Conservation (phyloP, 2,888 invertebrate genomes). For the Dynastes grantii region DNA sequence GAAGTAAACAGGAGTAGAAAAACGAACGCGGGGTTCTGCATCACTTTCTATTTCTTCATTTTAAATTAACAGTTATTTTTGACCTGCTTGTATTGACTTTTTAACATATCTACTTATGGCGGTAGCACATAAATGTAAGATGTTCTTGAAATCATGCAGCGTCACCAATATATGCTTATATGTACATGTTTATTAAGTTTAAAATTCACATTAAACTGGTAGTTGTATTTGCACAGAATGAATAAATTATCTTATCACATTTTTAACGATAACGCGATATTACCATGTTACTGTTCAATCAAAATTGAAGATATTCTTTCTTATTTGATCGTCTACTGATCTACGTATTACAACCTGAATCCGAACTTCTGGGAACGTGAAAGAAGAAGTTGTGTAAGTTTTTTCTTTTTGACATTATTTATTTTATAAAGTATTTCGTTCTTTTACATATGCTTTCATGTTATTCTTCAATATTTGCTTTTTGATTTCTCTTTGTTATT, state of each 20-base stretch:
- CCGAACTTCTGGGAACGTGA: background rate
- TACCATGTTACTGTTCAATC: constrained; percentile 44
- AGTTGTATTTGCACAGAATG: constrained; percentile 54
- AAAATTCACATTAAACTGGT: constrained; percentile 37
- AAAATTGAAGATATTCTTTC: constrained; percentile 49
- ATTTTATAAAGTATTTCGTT: background rate
- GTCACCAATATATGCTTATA: background rate
- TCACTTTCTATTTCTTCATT: no score
- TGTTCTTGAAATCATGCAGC: background rate
- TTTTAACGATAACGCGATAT: constrained; percentile 55
- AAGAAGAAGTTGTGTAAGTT: constrained; percentile 35
- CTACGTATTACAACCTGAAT: constrained; percentile 8
- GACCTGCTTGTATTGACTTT: background rate
- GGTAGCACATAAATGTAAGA: background rate
- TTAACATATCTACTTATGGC: background rate
- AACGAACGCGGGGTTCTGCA: no score
- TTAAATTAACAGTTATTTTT: background rate
- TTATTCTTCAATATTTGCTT: background rate
- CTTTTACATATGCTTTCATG: background rate
- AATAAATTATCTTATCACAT: constrained; percentile 55
- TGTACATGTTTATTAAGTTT: constrained; percentile 19
- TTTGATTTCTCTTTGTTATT: no score
- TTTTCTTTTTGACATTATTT: constrained; percentile 8
- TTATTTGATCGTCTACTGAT: constrained; percentile 40
- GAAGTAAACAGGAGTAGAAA: no score